Conservation (phyloP, 2,888 invertebrate species). For the Diplolepis rosae region DNA sequence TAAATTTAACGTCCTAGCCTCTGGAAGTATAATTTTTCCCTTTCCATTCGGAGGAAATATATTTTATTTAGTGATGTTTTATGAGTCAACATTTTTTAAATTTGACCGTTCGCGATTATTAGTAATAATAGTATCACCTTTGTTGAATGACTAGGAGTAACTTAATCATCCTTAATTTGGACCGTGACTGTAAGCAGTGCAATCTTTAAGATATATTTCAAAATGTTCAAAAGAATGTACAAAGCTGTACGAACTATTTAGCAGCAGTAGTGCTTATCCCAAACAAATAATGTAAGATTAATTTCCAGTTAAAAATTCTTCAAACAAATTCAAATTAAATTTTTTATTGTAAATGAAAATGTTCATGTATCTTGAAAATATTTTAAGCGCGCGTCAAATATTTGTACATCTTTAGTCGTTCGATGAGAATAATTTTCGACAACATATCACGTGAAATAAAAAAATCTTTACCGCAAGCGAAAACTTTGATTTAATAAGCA, state of each 20-base stretch:
- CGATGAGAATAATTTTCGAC: constrained; percentile 17
- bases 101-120: background rate
- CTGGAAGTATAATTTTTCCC: constrained; percentile 27
- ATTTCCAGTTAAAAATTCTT: background rate
- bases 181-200: constrained; percentile 70
- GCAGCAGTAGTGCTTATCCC: background rate
- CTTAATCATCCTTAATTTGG: constrained; percentile 59
- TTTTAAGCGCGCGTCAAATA: constrained; percentile 1
- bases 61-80: constrained; percentile 12
- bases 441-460: constrained; percentile 29
- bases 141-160: constrained; percentile 51
- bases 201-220: constrained; percentile 63
- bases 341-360: constrained; percentile 19
- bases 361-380: background rate
- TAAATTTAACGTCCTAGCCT: constrained; percentile 15
- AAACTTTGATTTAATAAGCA: constrained; percentile 13
- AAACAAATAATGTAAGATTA: constrained; percentile 1
- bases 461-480: constrained; percentile 11
- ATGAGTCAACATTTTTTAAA: background rate
- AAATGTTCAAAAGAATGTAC: constrained; percentile 65
- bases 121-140: background rate
- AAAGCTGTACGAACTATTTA: constrained; percentile 56
- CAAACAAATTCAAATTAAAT: background rate
- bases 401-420: constrained; percentile 25
- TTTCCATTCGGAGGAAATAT: background rate